Evolutionary conservation across 2,113 vertebrate genomes (phyloP), one percentile per base, ranked within the genome.

Genomic region (Platanista minor): DNA sequence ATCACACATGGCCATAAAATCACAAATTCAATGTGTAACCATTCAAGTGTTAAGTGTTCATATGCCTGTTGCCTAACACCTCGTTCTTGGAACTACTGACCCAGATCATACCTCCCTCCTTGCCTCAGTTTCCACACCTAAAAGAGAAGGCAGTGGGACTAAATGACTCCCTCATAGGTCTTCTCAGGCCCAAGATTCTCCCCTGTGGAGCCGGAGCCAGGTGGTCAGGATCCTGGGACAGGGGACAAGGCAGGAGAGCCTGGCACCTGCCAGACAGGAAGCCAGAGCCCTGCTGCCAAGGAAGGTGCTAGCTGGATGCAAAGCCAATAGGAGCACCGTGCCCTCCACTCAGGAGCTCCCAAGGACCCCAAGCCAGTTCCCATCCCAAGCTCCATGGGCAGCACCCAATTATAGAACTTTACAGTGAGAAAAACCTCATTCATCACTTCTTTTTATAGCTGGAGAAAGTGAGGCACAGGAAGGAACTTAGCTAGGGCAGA

Each of bases 101-200:
- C 31, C 78, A 7, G 27, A 89, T 62, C 49, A 23, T 41, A 52
- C 21, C 43, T 69, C 39, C 57, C 83, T 49, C 90, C 52, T 29
- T 62, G 85, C 82, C 66, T 86, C 71, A 33, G 61, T 83, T 82
- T 95, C 88, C 82, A 88, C 72, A 87, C 11, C 29, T 75, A n/a
- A 54, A 92, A 43, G 49, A 81, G 17, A 17, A 77, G 41, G 6
- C 20, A 6, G 13, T 4, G 20, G 43, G 25, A 80, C 61, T 43
- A 8, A 62, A 39, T 6, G 8, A 25, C 14, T 57, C n/a, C 36
- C 15, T 72, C 8, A 1, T 23, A 41, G 84, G 31, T 61, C 62
- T 49, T 23, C 7, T 61, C n/a, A 3, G n/a, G 31, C 62, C 57
- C 43, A 74, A 29, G 43, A n/a, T 17, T 36, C 67, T 31, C 5